phyloP scores from a whole-genome alignment of 2,888 invertebrate species.

The Limnephilus auricula region DNA sequence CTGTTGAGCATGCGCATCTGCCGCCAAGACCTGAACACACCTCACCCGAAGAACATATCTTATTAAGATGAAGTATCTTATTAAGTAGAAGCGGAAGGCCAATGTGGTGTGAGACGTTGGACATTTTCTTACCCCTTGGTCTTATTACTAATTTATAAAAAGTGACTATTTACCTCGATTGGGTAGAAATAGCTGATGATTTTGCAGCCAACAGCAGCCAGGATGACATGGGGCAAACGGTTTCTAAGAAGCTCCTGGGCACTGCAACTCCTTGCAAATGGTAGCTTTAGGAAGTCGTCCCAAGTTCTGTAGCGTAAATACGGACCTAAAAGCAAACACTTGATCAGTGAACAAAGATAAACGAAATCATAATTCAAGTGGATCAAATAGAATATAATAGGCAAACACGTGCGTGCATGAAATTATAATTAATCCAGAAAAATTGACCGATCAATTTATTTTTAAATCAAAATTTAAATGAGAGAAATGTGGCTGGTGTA shows the following conservation, averaged over 20 bases:
- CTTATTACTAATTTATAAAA: neutral
- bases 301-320: constrained; percentile 89
- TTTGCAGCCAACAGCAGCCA: neutral
- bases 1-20: too few relatives aligned
- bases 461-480: neutral
- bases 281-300: constrained; percentile 81
- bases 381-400: too few relatives aligned
- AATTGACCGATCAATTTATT: neutral
- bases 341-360: neutral
- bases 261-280: constrained; percentile 73
- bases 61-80: too few relatives aligned
- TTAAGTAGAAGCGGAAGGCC: too few relatives aligned
- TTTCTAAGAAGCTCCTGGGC: neutral
- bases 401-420: neutral
- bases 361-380: neutral
- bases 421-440: neutral
- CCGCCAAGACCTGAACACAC: too few relatives aligned
- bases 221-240: neutral
- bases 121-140: neutral
- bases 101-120: too few relatives aligned
- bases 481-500: too few relatives aligned
- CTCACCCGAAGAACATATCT: too few relatives aligned
- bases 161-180: constrained; percentile 16
- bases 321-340: constrained; percentile 80
- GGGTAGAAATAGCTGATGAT: constrained; percentile 11